Base-by-base conservation (phyloP, 2,888 invertebrate genomes). In the Andrena marginata region DNA sequence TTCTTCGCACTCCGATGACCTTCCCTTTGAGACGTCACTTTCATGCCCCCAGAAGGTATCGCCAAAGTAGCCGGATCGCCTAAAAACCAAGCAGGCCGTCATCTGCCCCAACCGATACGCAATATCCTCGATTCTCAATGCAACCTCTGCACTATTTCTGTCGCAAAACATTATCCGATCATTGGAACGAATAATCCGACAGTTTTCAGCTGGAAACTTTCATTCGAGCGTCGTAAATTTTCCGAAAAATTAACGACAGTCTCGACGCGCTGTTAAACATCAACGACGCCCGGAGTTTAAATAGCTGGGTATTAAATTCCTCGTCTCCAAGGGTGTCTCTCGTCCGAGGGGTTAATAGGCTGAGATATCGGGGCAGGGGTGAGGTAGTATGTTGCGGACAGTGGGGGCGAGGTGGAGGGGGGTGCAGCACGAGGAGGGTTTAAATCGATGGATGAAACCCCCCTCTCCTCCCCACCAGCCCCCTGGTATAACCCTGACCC, bases 401-500 rank as follows among this genome's bases (percentile, higher is more conserved):
- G 56, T 35, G 54, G 49, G 54, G 59, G 54, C 56, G 49, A 48
- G 54, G 54, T 54, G 77, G 16, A 42, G 73, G 49, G 13, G 71
- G 67, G 71, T 62, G 20, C 6, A 70, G 76, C 73, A 48, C 71
- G 75, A 63, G 72, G 67, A 51, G 80, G 59, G 79, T 86, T 79
- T 82, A 82, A 81, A 80, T 85, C 84, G 81, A 85, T 82, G 87
- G 80, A 84, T 80, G 84, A 75, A 79, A 77, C 71, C 67, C 72
- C 71, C 80, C 54, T 68, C 71, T 73, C 65, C 74, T 71, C 59
- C 62, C 71, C 72, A 65, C 76, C 42, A 16, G 42, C 80, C 59
- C 70, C 68, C 71, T 60, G 75, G 82, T 91, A 56, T 56, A 93
- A 93, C 93, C 93, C 92, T 93, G 92, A 93, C 92, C 92, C 92